phyloP scores from a whole-genome alignment of 92 coral and sea anemone species.

The Ricordea florida region DNA sequence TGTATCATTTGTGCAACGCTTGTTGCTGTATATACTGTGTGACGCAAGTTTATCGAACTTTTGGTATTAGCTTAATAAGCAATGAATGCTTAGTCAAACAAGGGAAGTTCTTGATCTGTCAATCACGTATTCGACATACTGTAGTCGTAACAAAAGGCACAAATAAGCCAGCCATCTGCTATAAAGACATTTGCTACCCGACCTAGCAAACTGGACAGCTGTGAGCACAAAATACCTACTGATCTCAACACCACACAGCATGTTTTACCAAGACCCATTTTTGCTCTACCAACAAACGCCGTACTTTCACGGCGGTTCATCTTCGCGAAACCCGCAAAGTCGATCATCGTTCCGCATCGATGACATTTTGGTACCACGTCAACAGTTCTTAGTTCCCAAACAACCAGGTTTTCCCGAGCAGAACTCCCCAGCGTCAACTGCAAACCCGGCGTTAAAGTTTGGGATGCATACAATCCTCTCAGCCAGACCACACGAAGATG shows the following conservation, averaged over 20 bases:
- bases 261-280: slow-evolving; percentile 92
- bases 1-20: slow-evolving; percentile 7
- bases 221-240: slow-evolving; percentile 13
- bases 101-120: slow-evolving; percentile 63
- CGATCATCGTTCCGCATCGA: slow-evolving; percentile 50
- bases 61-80: slow-evolving; percentile 54
- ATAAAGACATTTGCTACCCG: slow-evolving; percentile 43
- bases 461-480: slow-evolving; percentile 86
- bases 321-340: slow-evolving; percentile 24
- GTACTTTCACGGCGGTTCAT: slow-evolving; percentile 51
- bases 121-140: slow-evolving; percentile 49
- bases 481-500: slow-evolving; percentile 59
- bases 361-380: slow-evolving; percentile 49
- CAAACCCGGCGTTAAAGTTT: slow-evolving; percentile 78
- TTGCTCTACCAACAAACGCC: slow-evolving; percentile 82
- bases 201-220: slow-evolving; percentile 29
- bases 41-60: not conserved
- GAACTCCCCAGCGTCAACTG: slow-evolving; percentile 42
- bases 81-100: slow-evolving; percentile 65
- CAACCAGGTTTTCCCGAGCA: slow-evolving; percentile 60
- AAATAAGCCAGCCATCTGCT: slow-evolving; percentile 44
- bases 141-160: slow-evolving; percentile 41
- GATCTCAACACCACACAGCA: slow-evolving; percentile 16
- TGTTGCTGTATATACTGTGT: not conserved
- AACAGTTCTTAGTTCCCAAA: slow-evolving; percentile 61